Percentiles rank a stretch among this genome's conserved stretches.
These are phyloP conservation scores for Stratiomys singularior DNA, from an alignment of 2,888 invertebrate species.

Conservation along the genomic window DNA sequence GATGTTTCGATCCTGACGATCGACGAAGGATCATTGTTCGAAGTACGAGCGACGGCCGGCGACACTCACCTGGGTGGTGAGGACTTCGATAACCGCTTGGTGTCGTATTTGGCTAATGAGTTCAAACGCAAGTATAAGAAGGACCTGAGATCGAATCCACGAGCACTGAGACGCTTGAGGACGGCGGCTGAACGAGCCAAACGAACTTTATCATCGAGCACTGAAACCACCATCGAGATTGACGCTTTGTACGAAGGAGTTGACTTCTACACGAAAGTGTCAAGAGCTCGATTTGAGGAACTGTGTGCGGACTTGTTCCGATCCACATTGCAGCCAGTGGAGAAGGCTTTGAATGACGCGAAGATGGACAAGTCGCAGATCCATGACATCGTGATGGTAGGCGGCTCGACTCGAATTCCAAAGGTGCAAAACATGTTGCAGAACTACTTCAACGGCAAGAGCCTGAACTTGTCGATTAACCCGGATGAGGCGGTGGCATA, in stretches of 20 bases:
- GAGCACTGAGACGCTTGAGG: constrained; percentile 73
- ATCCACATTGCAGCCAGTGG: constrained; percentile 76
- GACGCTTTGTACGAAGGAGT: constrained; percentile 76
- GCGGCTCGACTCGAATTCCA: constrained; percentile 79
- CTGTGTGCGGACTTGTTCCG: constrained; percentile 75
- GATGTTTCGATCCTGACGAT: constrained; percentile 80
- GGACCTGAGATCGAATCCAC: constrained; percentile 72
- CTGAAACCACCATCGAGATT: constrained; percentile 77
- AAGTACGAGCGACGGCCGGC: constrained; percentile 77
- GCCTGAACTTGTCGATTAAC: constrained; percentile 75
- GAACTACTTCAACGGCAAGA: constrained; percentile 77
- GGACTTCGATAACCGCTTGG: constrained; percentile 71
- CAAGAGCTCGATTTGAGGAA: constrained; percentile 78
- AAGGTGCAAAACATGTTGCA: constrained; percentile 76
- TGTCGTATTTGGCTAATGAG: constrained; percentile 69
- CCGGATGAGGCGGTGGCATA: constrained; percentile 81
- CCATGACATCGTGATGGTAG: constrained; percentile 80
- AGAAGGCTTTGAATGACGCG: constrained; percentile 77
- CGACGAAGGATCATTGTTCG: constrained; percentile 74
- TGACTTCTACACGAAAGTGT: constrained; percentile 75
- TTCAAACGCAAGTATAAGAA: constrained; percentile 74
- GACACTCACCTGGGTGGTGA: constrained; percentile 80
- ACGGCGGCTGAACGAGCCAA: constrained; percentile 80
- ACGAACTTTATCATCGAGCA: constrained; percentile 77
- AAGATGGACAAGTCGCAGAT: constrained; percentile 77